Conservation (phyloP, 2,888 invertebrate genomes). For the Marronus borbonicus region DNA sequence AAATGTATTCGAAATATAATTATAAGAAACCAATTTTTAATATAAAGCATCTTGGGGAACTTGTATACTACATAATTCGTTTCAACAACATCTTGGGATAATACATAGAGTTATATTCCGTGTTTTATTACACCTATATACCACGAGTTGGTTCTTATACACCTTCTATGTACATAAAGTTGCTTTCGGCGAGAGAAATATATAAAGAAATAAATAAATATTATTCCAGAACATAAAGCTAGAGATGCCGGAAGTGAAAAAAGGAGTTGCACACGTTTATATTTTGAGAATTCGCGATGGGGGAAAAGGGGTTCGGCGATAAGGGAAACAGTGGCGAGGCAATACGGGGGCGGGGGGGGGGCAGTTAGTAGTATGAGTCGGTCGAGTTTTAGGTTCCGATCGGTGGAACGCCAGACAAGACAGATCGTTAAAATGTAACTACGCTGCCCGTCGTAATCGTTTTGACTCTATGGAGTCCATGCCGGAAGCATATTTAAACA, state of each 20-base stretch:
- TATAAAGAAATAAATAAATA: constrained; percentile 45
- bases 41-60: background rate
- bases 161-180: constrained; percentile 22
- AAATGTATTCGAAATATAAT: background rate
- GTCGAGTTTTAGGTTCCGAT: constrained; percentile 25
- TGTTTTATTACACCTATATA: constrained; percentile 8
- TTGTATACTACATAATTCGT: background rate
- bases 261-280: constrained; percentile 30
- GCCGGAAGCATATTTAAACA: constrained; percentile 57
- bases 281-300: constrained; percentile 31
- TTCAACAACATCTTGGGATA: background rate
- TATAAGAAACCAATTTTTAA: background rate
- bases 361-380: background rate
- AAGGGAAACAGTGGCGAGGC: constrained; percentile 38
- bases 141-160: background rate
- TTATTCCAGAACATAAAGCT: constrained; percentile 45
- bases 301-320: background rate
- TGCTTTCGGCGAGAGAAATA: constrained; percentile 29
- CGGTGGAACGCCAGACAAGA: constrained; percentile 27
- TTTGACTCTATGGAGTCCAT: constrained; percentile 14
- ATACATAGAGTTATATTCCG: background rate
- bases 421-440: constrained; percentile 45
- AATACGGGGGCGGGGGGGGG: background rate
- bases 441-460: constrained; percentile 34
- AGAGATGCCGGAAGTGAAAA: constrained; percentile 33